Percentiles rank a stretch among this genome's conserved stretches.
phyloP scores from a whole-genome alignment of 2,797 vertebrate genomes.

The Jordanella pulchra region DNA sequence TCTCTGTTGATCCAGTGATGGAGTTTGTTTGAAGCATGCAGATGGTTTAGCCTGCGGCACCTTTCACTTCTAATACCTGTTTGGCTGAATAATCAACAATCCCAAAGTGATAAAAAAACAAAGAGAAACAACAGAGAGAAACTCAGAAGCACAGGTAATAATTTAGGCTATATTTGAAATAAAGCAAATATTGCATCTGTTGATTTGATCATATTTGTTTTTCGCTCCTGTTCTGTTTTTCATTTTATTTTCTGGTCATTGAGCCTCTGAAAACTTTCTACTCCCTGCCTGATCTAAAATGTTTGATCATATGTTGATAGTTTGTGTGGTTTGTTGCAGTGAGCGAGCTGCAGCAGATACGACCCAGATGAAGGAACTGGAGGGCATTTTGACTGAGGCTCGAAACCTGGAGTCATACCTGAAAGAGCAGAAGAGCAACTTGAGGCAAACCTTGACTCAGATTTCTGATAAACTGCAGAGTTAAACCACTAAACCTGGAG shows the following conservation, averaged over 20 bases:
- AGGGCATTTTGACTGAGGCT: constrained; percentile 71
- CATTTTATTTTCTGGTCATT: background rate
- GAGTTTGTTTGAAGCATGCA: too few relatives aligned
- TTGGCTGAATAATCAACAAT: too few relatives aligned
- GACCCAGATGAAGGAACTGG: constrained; percentile 71
- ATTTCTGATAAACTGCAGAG: constrained; percentile 77
- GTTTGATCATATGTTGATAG: background rate
- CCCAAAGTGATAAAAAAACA: too few relatives aligned
- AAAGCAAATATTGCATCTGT: too few relatives aligned
- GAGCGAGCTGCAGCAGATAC: constrained; percentile 69
- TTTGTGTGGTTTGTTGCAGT: constrained; percentile 51
- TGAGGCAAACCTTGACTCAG: constrained; percentile 64
- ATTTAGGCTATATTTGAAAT: too few relatives aligned
- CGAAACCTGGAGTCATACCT: constrained; percentile 67
- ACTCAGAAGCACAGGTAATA: too few relatives aligned
- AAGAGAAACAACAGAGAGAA: too few relatives aligned
- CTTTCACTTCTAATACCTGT: too few relatives aligned
- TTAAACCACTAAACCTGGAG: constrained; percentile 23
- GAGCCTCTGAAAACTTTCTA: background rate
- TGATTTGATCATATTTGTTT: too few relatives aligned
- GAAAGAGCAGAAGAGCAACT: constrained; percentile 74
- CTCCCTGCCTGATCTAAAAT: background rate
- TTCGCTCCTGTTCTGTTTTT: too few relatives aligned
- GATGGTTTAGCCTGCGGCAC: too few relatives aligned
- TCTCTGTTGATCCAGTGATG: too few relatives aligned